Evolutionary conservation across 2,888 invertebrate genomes (phyloP).

Genomic region (Pachymerium ferrugineum): DNA sequence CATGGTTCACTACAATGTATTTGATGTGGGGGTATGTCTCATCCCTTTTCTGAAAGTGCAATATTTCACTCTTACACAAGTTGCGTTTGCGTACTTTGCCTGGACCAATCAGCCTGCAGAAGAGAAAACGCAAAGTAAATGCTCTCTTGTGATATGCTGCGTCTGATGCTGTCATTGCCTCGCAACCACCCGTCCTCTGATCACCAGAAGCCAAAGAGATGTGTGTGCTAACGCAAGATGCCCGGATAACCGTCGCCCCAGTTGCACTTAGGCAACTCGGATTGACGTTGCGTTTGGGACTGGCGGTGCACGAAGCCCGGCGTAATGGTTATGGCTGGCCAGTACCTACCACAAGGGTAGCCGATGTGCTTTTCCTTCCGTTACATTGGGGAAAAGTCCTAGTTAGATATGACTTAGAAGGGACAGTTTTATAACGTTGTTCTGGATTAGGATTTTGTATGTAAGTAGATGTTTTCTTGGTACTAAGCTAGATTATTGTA

Average conservation of each 20-base stretch:
- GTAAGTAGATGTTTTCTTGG: neutral
- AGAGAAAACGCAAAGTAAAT: neutral
- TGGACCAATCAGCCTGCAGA: slow-evolving; percentile 27
- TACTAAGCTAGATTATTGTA: neutral
- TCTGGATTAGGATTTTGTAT: neutral
- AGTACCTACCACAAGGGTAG: too few species aligned
- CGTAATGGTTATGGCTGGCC: too few species aligned
- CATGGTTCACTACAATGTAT: neutral
- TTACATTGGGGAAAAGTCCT: too few species aligned
- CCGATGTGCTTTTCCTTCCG: too few species aligned
- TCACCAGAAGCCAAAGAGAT: neutral
- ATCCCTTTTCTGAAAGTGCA: neutral
- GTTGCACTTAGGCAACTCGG: slow-evolving; percentile 6
- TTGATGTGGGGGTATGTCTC: neutral
- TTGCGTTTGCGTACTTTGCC: neutral
- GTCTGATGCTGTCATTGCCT: slow-evolving; percentile 1
- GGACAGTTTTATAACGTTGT: neutral
- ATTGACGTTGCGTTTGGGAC: neutral
- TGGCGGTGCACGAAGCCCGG: too few species aligned
- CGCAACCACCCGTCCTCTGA: neutral
- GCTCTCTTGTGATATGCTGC: slow-evolving; percentile 29
- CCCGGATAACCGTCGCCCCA: slow-evolving; percentile 28
- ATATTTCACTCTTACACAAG: neutral
- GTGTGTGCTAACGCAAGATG: neutral
- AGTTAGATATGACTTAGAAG: neutral